phyloP scores from a whole-genome alignment of 2,888 invertebrate species.

The Azorinus chamasolen region DNA sequence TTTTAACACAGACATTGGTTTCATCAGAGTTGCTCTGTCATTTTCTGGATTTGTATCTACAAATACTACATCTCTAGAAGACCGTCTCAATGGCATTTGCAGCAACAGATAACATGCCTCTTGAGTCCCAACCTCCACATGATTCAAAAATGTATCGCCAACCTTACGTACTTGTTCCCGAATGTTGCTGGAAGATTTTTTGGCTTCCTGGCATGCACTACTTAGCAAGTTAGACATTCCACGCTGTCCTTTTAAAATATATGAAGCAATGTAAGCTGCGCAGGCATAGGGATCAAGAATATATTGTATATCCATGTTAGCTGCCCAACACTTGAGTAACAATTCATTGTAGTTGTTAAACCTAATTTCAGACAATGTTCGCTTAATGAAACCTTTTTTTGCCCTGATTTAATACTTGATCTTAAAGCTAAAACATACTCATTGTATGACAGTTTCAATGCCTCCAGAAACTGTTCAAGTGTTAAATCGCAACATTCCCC shows the following conservation, averaged over 20 bases:
- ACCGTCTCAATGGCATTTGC: constrained; percentile 50
- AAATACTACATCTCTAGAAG: constrained; percentile 37
- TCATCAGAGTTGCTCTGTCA: neutral
- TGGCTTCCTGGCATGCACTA: constrained; percentile 45
- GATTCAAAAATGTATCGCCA: constrained; percentile 56
- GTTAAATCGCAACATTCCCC: neutral
- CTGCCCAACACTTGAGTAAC: constrained; percentile 47
- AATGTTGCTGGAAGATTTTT: constrained; percentile 21
- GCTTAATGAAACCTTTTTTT: constrained; percentile 45
- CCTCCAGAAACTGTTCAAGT: neutral
- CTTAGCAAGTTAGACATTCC: constrained; percentile 55
- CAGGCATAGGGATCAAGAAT: constrained; percentile 50
- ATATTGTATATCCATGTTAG: constrained; percentile 58
- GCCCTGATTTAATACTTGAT: neutral
- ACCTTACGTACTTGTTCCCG: constrained; percentile 55
- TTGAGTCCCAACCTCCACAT: constrained; percentile 60
- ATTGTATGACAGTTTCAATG: neutral
- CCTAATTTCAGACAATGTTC: constrained; percentile 36
- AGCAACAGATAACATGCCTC: constrained; percentile 59
- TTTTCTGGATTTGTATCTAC: constrained; percentile 29
- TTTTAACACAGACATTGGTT: neutral
- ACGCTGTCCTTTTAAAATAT: constrained; percentile 59
- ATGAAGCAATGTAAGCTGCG: constrained; percentile 56
- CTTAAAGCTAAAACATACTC: constrained; percentile 12
- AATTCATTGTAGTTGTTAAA: constrained; percentile 60